phyloP scores from a whole-genome alignment of 2,888 invertebrate genomes.

The Torymus aiolomorphi region DNA sequence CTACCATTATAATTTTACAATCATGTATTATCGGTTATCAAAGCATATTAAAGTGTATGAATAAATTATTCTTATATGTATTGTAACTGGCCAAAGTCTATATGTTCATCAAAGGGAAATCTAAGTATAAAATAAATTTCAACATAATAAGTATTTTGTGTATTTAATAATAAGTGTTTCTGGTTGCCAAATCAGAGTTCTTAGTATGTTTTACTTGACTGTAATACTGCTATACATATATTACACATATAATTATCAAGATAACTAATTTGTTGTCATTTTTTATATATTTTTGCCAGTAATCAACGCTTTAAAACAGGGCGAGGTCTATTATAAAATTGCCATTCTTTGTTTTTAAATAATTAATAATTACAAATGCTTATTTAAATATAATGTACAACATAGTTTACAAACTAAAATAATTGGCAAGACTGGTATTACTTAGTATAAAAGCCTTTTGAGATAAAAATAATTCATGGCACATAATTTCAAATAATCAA shows the following conservation, averaged over 20 bases:
- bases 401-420: constrained; percentile 46
- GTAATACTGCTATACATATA: constrained; percentile 51
- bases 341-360: constrained; percentile 20
- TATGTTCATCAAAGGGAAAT: constrained; percentile 9
- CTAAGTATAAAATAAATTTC: constrained; percentile 17
- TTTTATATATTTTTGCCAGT: constrained; percentile 16
- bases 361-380: constrained; percentile 50
- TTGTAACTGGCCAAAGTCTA: constrained; percentile 39
- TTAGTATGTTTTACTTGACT: not conserved
- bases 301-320: constrained; percentile 25
- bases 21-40: constrained; percentile 7
- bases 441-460: constrained; percentile 41
- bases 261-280: constrained; percentile 19
- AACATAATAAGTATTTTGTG: constrained; percentile 5
- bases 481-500: constrained; percentile 51
- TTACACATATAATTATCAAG: constrained; percentile 27
- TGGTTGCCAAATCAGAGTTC: constrained; percentile 6
- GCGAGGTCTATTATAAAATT: constrained; percentile 44
- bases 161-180: constrained; percentile 16
- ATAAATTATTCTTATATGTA: constrained; percentile 44
- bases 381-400: constrained; percentile 51
- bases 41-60: constrained; percentile 19
- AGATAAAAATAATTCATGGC: constrained; percentile 54
- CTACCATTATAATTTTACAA: not conserved
- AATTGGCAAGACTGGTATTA: constrained; percentile 49